These are phyloP conservation scores for Tigriopus californicus DNA, from an alignment of 2,888 invertebrate species.

Conservation along the genomic window DNA sequence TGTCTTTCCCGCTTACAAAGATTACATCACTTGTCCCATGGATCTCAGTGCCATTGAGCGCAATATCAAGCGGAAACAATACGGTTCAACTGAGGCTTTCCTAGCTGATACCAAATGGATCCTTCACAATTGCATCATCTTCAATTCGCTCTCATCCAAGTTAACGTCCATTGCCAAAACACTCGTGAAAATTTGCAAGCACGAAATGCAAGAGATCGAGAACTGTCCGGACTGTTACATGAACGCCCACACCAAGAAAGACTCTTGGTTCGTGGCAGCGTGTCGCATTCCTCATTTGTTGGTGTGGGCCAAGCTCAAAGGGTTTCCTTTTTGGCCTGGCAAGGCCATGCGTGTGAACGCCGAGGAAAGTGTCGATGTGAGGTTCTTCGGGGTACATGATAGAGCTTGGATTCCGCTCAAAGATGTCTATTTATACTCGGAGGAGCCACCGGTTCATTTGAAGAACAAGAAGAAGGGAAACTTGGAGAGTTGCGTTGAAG, in stretches of 20 bases:
- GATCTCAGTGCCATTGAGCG: conserved; percentile 52
- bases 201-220: conserved; percentile 78
- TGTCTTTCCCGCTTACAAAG: conserved; percentile 53
- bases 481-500: conserved; percentile 31
- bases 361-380: conserved; percentile 54
- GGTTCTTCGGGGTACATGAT: conserved; percentile 90
- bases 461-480: conserved; percentile 28
- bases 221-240: conserved; percentile 80
- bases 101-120: conserved; percentile 82
- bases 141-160: conserved; percentile 60
- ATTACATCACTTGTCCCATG: conserved; percentile 71
- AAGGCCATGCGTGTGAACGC: conserved; percentile 58
- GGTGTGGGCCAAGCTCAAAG: conserved; percentile 91
- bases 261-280: conserved; percentile 77
- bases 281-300: conserved; percentile 71
- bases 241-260: conserved; percentile 56
- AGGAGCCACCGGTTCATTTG: conserved; percentile 36
- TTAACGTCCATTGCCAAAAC: conserved; percentile 53
- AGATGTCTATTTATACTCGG: conserved; percentile 63
- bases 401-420: conserved; percentile 68
- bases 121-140: conserved; percentile 74
- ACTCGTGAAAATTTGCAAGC: conserved; percentile 61
- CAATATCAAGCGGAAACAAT: conserved; percentile 52
- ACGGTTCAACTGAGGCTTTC: conserved; percentile 74
- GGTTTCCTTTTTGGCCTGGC: conserved; percentile 94